Base-by-base conservation (phyloP, 2,113 vertebrate species). In the Oenanthe melanoleuca region DNA sequence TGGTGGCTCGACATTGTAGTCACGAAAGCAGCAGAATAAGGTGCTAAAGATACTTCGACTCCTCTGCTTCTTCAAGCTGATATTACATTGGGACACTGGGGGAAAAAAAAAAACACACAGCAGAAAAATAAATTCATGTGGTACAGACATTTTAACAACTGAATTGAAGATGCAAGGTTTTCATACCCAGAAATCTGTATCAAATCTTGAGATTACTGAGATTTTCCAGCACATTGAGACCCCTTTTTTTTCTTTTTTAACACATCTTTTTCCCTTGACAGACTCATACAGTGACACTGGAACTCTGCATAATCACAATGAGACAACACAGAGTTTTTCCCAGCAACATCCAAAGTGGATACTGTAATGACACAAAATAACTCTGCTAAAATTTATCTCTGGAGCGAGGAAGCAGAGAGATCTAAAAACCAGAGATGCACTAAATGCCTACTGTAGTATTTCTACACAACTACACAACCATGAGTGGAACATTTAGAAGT, bases 1-100 rank as follows among this genome's bases (percentile, higher is more conserved):
- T 15, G 99, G 98, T 52, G 98, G 97, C 72, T 99, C 99, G 93
- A 98, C 99, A 98, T 99, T 98, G 97, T 99, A 99, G 97, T 99
- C 98, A 67, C 99, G 99, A 98, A 99, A 99, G 97, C 99, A 99
- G 98, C 99, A 99, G 98, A 99, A 99, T 97, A 99, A 99, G 64
- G 99, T 99, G 97, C 99, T 99, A 96, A 99, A 99, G 97, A 99
- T 98, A 97, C 99, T 99, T 69, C 99, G 97, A 97, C 98, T 98
- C 57, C 99, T 98, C 92, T 99, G 99, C 97, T 99, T 99, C 98
- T 99, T 99, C 93, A 99, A 95, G 98, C 98, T 99, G 98, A 98
- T 94, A 93, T 95, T 97, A 96, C 98, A 98, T 97, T 99, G 99
- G 92, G 98, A 99, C 74, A 98, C 99, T 99, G 97, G 26, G 92